Percentiles rank a stretch among this genome's conserved stretches.
These are phyloP conservation scores for chimpanzee (Pan troglodytes) DNA, from an alignment of 2,113 vertebrate species.

Conservation along the genomic window NHGRI_mPanTro3-v2.1_pri NC_072412.2:59158001-59158500, in stretches of 20 bases:
- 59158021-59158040: background rate
- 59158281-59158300: background rate
- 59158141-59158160: background rate
- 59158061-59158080: background rate
- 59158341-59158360: background rate
- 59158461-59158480: background rate
- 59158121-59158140: background rate
- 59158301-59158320: background rate
- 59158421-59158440: background rate
- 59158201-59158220: background rate
- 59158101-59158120: background rate
- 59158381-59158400: background rate
- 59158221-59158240: background rate
- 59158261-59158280: background rate
- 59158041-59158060: background rate
- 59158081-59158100: background rate
- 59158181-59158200: background rate
- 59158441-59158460: background rate
- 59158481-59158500: background rate
- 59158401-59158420: background rate
- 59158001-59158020: background rate
- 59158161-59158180: background rate
- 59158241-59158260: background rate
- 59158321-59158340: accelerated
- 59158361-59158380: no score